phyloP scores from a whole-genome alignment of 1,140 invertebrate species.

The Drosophila carrolli region DNA sequence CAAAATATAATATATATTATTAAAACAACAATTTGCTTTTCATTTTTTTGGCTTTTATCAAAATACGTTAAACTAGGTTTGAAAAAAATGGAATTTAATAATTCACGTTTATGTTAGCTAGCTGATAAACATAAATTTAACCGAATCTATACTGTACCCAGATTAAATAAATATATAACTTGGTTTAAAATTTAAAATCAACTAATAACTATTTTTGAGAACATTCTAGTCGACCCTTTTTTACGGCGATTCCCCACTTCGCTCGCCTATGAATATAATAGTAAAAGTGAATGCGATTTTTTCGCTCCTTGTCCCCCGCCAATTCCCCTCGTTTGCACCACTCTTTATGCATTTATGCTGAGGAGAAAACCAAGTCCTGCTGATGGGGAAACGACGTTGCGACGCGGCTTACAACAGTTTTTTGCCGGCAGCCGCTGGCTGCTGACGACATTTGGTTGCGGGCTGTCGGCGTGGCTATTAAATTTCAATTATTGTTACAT shows the following conservation, averaged over 20 bases:
- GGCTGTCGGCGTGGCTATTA: conserved; percentile 75
- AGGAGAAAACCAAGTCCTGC: conserved; percentile 46
- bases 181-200: too few relatives aligned
- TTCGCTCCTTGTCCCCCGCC: conserved; percentile 6
- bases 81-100: too few relatives aligned
- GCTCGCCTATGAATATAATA: conserved; percentile 77
- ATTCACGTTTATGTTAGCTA: too few relatives aligned
- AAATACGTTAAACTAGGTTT: too few relatives aligned
- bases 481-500: conserved; percentile 83
- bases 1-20: too few relatives aligned
- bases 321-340: conserved; percentile 4
- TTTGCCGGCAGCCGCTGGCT: conserved; percentile 32
- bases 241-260: not conserved
- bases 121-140: too few relatives aligned
- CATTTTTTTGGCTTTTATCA: too few relatives aligned
- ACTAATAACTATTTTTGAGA: not conserved
- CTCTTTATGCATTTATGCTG: conserved; percentile 57
- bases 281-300: conserved; percentile 79
- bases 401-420: conserved; percentile 39
- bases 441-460: conserved; percentile 55
- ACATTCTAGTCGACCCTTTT: not conserved
- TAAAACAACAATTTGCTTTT: too few relatives aligned
- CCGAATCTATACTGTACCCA: too few relatives aligned
- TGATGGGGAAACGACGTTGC: conserved; percentile 37
- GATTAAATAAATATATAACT: too few relatives aligned